Evolutionary conservation across 2,113 vertebrate species (phyloP).

Genomic region (Myotis brandtii): DNA sequence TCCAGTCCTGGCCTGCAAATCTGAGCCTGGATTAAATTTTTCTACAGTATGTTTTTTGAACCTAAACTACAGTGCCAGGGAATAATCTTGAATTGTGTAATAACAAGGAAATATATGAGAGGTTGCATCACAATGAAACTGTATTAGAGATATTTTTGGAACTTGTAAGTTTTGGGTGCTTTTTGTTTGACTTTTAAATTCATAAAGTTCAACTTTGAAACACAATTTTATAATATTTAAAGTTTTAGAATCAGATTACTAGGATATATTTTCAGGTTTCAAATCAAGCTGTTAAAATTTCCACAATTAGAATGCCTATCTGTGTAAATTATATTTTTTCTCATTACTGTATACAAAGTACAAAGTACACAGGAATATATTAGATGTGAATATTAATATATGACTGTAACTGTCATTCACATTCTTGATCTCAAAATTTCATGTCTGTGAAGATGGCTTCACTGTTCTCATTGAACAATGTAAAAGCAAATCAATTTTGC

Average conservation of each 20-base stretch:
- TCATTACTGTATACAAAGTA: not conserved
- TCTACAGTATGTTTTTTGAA: not conserved
- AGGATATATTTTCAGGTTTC: not conserved
- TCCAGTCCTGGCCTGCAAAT: not conserved
- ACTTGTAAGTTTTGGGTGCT: not conserved
- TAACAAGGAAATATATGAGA: not conserved
- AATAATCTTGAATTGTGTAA: not conserved
- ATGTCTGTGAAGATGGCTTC: not conserved
- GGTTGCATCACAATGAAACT: not conserved
- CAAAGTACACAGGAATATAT: not conserved
- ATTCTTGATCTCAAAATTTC: not conserved
- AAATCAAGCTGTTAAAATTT: not conserved
- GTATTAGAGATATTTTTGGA: not conserved
- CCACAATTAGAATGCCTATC: not conserved
- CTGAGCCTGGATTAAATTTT: not conserved
- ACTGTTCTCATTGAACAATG: not conserved
- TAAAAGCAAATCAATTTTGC: not conserved
- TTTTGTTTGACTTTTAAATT: conserved; percentile 10
- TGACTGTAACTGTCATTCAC: not conserved
- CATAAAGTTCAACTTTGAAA: not conserved
- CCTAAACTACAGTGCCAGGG: not conserved
- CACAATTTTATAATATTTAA: not conserved
- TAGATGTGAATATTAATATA: not conserved
- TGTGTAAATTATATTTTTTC: conserved; percentile 12
- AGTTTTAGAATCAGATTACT: not conserved